Conservation (phyloP, 1,140 invertebrate species). For the Bombus superbus region DNA sequence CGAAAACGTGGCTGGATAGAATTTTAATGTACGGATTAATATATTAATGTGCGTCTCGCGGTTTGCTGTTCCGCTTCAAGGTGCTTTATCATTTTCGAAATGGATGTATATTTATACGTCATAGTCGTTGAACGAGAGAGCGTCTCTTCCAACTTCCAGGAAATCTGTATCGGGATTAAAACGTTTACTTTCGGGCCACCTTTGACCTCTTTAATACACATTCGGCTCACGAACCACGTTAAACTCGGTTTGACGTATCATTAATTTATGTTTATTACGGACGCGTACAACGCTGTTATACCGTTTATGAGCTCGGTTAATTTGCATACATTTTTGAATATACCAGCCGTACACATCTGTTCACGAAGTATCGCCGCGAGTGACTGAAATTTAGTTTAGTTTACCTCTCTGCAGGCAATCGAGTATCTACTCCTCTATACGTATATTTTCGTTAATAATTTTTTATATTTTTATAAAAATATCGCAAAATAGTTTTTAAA, state of each 20-base stretch:
- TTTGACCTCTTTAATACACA: not conserved
- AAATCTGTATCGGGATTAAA: constrained; percentile 11
- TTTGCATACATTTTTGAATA: not conserved
- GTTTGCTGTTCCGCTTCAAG: not conserved
- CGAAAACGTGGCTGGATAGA: not conserved
- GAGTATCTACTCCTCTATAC: too few species aligned
- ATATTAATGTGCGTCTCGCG: not conserved
- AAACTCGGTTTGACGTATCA: not conserved
- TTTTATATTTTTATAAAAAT: too few species aligned
- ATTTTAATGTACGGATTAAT: not conserved
- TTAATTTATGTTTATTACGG: not conserved
- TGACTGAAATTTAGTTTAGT: not conserved
- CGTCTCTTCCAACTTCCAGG: not conserved
- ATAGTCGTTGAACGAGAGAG: not conserved
- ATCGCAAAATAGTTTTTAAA: too few species aligned
- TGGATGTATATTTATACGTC: not conserved
- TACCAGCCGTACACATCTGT: too few species aligned
- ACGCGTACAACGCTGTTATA: not conserved
- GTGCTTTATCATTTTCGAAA: not conserved
- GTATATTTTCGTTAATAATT: too few species aligned
- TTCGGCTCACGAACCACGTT: not conserved
- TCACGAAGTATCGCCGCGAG: not conserved
- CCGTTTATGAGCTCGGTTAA: not conserved
- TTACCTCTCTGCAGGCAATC: too few species aligned
- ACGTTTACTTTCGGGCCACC: constrained; percentile 6